A percentile compares a stretch with the other conserved stretches of the same genome.
These are phyloP conservation scores for Toxotes jaculatrix DNA, from an alignment of 2,113 vertebrate species.

Conservation along the genomic window DNA sequence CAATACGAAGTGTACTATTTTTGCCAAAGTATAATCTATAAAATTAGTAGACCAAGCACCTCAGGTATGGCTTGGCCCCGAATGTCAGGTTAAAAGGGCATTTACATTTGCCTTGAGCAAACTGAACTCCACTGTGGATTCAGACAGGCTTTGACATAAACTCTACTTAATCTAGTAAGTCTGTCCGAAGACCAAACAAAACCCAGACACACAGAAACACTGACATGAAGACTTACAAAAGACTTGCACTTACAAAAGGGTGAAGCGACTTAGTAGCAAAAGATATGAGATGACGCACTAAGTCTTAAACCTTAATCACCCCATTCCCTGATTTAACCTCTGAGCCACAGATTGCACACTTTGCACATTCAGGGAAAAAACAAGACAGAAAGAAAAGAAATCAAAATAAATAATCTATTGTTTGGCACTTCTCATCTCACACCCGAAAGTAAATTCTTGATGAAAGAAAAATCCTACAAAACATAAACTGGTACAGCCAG, in stretches of 20 bases:
- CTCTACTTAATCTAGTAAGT: neutral
- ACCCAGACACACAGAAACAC: neutral
- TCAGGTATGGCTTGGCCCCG: neutral
- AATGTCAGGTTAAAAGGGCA: neutral
- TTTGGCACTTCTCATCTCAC: neutral
- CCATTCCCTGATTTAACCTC: neutral
- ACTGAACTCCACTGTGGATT: neutral
- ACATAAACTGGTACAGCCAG: neutral
- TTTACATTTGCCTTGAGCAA: neutral
- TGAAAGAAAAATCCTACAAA: neutral
- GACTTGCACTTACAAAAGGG: neutral
- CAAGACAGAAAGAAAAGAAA: neutral
- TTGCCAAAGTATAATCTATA: no score
- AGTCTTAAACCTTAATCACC: neutral
- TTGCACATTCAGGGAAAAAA: neutral
- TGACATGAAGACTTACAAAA: neutral
- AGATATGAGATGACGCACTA: neutral
- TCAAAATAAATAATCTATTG: neutral
- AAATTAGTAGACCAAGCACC: neutral
- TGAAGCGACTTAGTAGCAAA: neutral
- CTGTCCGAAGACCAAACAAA: neutral
- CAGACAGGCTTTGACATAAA: neutral
- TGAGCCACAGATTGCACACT: neutral
- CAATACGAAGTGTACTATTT: neutral
- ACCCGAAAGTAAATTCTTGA: neutral